Evolutionary conservation across 1,140 invertebrate genomes (phyloP).

Genomic region (Drosophila pectinifera): DNA sequence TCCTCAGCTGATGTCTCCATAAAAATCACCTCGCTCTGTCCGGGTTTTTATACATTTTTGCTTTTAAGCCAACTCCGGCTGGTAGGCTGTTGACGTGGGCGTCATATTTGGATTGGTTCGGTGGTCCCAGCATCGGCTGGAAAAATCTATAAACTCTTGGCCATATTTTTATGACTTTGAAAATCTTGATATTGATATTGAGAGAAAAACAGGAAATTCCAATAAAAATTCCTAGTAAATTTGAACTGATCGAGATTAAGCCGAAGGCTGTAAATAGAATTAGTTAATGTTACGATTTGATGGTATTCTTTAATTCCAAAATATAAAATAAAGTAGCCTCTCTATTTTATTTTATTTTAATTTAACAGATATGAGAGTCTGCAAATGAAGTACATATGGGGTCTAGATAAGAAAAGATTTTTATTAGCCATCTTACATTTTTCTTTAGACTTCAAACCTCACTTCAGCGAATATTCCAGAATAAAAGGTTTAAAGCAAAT

Average conservation of each 20-base stretch:
- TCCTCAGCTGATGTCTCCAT: conserved; percentile 73
- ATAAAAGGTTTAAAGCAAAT: too few relatives aligned
- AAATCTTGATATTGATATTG: conserved; percentile 30
- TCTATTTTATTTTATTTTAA: not conserved
- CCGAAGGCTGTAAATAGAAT: not conserved
- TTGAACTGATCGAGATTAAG: conserved; percentile 1
- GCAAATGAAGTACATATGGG: too few relatives aligned
- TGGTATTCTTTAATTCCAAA: not conserved
- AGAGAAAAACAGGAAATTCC: conserved; percentile 14
- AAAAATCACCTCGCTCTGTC: conserved; percentile 49
- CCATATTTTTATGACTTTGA: conserved; percentile 41
- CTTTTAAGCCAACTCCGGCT: conserved; percentile 59
- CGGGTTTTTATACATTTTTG: conserved; percentile 60
- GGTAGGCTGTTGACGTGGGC: conserved; percentile 42
- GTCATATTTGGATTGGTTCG: conserved; percentile 37
- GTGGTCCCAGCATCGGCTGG: conserved; percentile 30
- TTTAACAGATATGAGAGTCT: too few relatives aligned
- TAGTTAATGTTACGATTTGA: not conserved
- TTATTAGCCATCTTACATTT: too few relatives aligned
- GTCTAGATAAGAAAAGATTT: too few relatives aligned
- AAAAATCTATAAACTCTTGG: conserved; percentile 42
- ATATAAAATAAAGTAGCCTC: not conserved
- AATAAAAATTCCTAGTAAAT: conserved; percentile 20
- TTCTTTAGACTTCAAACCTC: too few relatives aligned
- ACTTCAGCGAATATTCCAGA: too few relatives aligned